Percentiles rank a stretch among this genome's conserved stretches.
These are phyloP conservation scores for Drosophila setosimentum DNA, from an alignment of 2,888 invertebrate species.

Conservation along the genomic window DNA sequence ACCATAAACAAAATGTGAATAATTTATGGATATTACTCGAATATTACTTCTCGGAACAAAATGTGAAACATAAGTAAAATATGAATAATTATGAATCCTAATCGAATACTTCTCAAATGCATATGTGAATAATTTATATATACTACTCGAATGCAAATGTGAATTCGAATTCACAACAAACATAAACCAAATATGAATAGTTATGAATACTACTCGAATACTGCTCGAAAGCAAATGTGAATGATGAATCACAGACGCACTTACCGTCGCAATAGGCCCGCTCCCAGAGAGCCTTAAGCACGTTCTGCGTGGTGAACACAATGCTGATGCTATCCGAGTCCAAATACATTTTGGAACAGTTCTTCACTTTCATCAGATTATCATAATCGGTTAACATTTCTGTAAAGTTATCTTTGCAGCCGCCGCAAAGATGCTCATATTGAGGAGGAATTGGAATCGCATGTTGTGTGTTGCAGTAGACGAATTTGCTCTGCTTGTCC, in stretches of 20 bases:
- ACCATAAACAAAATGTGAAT: not conserved
- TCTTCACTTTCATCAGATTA: conserved; percentile 25
- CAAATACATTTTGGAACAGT: conserved; percentile 65
- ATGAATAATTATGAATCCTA: not conserved
- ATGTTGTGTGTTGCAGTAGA: conserved; percentile 63
- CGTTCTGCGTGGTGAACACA: conserved; percentile 61
- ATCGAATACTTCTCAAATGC: no score
- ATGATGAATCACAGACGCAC: not conserved
- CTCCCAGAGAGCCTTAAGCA: conserved; percentile 70
- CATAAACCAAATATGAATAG: not conserved
- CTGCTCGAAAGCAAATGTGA: not conserved
- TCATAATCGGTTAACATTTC: conserved; percentile 32
- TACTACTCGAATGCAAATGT: not conserved
- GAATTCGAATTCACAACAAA: not conserved
- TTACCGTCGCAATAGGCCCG: conserved; percentile 77
- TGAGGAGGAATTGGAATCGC: conserved; percentile 52
- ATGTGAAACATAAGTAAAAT: not conserved
- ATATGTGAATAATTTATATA: not conserved
- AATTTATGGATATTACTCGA: not conserved
- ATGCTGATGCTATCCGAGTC: conserved; percentile 80
- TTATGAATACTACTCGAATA: not conserved
- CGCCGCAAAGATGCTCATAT: conserved; percentile 50
- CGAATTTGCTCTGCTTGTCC: conserved; percentile 50
- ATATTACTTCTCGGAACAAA: not conserved
- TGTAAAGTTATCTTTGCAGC: conserved; percentile 23